Evolutionary conservation across 2,888 invertebrate species (phyloP).

Genomic region (Tenthredo distinguenda): DNA sequence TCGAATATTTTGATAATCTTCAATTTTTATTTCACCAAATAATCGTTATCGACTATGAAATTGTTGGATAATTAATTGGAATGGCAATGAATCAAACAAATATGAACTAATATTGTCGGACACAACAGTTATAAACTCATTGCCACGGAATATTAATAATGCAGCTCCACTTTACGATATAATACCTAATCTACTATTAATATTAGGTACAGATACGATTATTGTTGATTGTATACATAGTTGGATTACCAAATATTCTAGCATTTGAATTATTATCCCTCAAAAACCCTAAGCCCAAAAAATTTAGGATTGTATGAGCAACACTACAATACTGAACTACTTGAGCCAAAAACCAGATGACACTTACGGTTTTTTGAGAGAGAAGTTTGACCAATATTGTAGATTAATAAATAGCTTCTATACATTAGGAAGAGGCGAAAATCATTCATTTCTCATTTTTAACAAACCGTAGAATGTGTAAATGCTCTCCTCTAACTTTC

Average conservation of each 20-base stretch:
- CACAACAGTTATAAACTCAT: slow-evolving; percentile 18
- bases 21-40: slow-evolving; percentile 13
- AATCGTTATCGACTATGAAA: background rate
- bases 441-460: slow-evolving; percentile 60
- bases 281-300: background rate
- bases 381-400: background rate
- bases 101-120: slow-evolving; percentile 3
- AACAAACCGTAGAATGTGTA: slow-evolving; percentile 88
- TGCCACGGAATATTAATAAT: background rate
- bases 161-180: background rate
- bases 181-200: background rate
- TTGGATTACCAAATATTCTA: background rate
- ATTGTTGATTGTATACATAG: background rate
- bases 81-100: slow-evolving; percentile 1
- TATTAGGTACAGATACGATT: slow-evolving; percentile 10
- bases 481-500: slow-evolving; percentile 91
- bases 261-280: slow-evolving; percentile 3
- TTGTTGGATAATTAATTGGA: background rate
- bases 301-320: background rate
- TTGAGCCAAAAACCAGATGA: background rate
- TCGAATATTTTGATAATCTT: background rate
- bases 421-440: background rate
- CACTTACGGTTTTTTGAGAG: background rate
- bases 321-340: background rate
- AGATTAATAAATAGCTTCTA: slow-evolving; percentile 33